These are phyloP conservation scores for human (Homo sapiens) DNA, from an alignment of 2,113 vertebrate species.

Conservation along the genomic window DNA sequence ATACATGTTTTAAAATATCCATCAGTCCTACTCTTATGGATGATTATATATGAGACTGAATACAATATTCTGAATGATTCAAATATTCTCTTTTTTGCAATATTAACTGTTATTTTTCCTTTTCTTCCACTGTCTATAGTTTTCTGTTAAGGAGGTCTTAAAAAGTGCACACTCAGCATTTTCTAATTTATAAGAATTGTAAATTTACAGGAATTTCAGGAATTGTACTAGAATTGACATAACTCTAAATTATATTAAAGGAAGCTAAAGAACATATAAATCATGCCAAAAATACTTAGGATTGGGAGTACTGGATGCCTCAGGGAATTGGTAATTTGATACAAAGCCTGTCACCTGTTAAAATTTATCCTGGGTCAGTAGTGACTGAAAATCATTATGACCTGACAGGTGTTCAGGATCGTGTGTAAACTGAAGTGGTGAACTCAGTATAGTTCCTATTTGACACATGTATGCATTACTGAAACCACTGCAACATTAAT, in stretches of 20 bases:
- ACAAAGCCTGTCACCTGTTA: constrained; percentile 80
- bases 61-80: neutral
- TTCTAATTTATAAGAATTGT: constrained; percentile 52
- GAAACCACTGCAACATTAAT: constrained; percentile 68
- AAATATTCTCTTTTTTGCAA: neutral
- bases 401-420: constrained; percentile 76
- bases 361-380: constrained; percentile 78
- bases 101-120: neutral
- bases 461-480: constrained; percentile 63
- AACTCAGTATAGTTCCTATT: constrained; percentile 58
- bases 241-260: constrained; percentile 75
- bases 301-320: constrained; percentile 71
- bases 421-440: constrained; percentile 70
- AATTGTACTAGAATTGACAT: constrained; percentile 49
- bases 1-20: neutral
- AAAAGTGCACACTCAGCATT: constrained; percentile 37
- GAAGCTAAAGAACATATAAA: constrained; percentile 79
- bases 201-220: constrained; percentile 52
- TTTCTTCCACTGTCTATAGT: constrained; percentile 3
- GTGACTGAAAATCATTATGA: constrained; percentile 73
- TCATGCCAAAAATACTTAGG: constrained; percentile 81
- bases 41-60: neutral
- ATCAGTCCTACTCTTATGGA: neutral
- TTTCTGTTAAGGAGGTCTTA: constrained; percentile 6
- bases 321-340: constrained; percentile 79